Base-by-base conservation (phyloP, 2,113 vertebrate species). In the Epinephelus cyanopodus region DNA sequence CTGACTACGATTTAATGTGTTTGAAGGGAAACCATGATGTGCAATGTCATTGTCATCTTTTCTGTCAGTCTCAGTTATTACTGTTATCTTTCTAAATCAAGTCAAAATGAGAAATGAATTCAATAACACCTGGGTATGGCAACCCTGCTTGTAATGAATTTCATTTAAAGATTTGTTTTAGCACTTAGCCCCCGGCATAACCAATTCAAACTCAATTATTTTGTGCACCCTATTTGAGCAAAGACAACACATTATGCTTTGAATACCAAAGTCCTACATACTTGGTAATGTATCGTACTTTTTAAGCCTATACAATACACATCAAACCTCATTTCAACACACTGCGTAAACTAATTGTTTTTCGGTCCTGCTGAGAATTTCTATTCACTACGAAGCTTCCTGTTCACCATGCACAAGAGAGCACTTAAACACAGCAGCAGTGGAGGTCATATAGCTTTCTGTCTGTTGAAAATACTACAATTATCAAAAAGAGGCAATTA, bases 181-280 rank as follows among this genome's bases (percentile, higher is more conserved):
- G 90, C 92, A 95, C 94, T 95, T 94, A 94, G 93, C 95, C 92
- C 87, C 80, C 85, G 92, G 94, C 94, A 92, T 90, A 93, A 94
- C 92, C 91, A 92, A 94, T 95, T 94, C 91, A 95, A 96, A 95
- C 94, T 95, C 95, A 94, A 95, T 96, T 95, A 96, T 93, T 92
- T 86, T 90, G 92, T 84, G 85, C 65, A 53, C 81, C 90, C 90
- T 77, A 80, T 92, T 91, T 90, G 91, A 92, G 87, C 91, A 93
- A 90, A 94, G 92, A 92, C 91, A 94, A 92, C 91, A 93, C 77
- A 86, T 90, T 89, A 90, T 70, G 92, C 83, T 89, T 79, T 83
- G 91, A 93, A 94, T 93, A 92, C 85, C 76, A 86, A 92, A 84
- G 77, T 72, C 84, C 88, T 63, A 60, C n/a, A 54, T 58, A 84